Base-by-base conservation (phyloP, 2,113 vertebrate genomes). In the Atherinomorus stipes region DNA sequence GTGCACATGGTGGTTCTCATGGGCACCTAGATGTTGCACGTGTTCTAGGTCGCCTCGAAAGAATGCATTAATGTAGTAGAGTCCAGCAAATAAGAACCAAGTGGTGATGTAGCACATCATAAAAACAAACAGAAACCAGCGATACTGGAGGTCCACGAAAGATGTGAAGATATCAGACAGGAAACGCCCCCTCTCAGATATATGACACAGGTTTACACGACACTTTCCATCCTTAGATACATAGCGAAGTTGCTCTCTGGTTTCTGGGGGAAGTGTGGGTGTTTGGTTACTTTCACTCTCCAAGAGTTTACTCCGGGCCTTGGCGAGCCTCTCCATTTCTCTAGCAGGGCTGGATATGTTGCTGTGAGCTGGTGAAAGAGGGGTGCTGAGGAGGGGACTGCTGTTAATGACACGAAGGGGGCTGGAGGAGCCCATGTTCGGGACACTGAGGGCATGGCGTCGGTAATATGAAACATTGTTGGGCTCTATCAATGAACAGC, bases 91-190 rank as follows among this genome's bases (percentile, higher is more conserved):
- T 13, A 81, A 67, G 60, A 95, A 67, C 94, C 94, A 95, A 23
- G 93, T 94, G 52, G 87, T 4, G 0, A 94, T n/a, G 60, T 95
- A 95, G 69, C 93, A 95, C 92, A 93, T 93, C 92, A 91, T 93
- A 77, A 95, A 95, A 23, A 95, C 85, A 0, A 95, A 85, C 6
- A 86, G 70, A 51, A 89, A 88, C 83, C 85, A 86, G 63, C 83
- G 54, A 45, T 84, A 90, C 65, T 88, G 83, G 22, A 89, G 81
- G 26, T 86, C 83, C 59, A 89, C 83, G 59, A 86, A 85, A n/a
- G 88, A 84, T 15, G 78, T 84, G 31, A 88, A 86, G 23, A 86
- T 94, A 61, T 95, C 93, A 0, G 92, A 93, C 65, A 95, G 83
- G 74, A 95, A 95, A 38, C 89, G 73, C 12, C 92, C 90, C 67